Conservation (phyloP, 2,888 invertebrate genomes). For the Dromius quadrimaculatus region DNA sequence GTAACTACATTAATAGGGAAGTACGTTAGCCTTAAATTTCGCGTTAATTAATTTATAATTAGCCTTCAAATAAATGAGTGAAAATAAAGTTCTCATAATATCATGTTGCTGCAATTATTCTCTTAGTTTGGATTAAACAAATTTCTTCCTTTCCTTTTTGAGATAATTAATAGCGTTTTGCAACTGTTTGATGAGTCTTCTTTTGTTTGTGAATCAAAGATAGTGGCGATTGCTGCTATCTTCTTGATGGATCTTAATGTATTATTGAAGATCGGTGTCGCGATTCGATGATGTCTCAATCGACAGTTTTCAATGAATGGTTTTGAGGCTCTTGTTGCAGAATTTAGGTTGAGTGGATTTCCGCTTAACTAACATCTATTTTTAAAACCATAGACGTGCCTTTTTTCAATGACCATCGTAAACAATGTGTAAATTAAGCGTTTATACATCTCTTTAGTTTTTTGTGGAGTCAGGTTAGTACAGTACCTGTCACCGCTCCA, state of each 20-base stretch:
- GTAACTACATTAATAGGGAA: conserved; percentile 18
- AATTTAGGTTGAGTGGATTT: not conserved
- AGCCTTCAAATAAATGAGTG: not conserved
- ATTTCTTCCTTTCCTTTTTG: not conserved
- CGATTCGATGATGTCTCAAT: not conserved
- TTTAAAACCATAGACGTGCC: too few species aligned
- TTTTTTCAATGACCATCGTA: too few species aligned
- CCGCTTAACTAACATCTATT: too few species aligned
- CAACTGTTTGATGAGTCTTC: not conserved
- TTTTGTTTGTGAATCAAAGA: not conserved
- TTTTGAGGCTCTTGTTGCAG: not conserved
- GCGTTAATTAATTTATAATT: conserved; percentile 22
- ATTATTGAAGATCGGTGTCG: not conserved
- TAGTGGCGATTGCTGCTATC: not conserved
- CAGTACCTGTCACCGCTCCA: too few species aligned
- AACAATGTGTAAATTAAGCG: too few species aligned
- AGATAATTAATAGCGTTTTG: not conserved
- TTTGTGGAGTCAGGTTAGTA: too few species aligned
- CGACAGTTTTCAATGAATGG: not conserved
- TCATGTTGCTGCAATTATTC: not conserved
- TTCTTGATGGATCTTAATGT: not conserved
- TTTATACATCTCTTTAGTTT: too few species aligned
- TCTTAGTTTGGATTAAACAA: not conserved
- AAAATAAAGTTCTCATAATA: not conserved
- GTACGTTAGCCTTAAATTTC: conserved; percentile 19